Percentiles rank a stretch among this genome's conserved stretches.
Evolutionary conservation across 2,113 vertebrate species (phyloP).

Genomic region (Saguinus midas): DNA sequence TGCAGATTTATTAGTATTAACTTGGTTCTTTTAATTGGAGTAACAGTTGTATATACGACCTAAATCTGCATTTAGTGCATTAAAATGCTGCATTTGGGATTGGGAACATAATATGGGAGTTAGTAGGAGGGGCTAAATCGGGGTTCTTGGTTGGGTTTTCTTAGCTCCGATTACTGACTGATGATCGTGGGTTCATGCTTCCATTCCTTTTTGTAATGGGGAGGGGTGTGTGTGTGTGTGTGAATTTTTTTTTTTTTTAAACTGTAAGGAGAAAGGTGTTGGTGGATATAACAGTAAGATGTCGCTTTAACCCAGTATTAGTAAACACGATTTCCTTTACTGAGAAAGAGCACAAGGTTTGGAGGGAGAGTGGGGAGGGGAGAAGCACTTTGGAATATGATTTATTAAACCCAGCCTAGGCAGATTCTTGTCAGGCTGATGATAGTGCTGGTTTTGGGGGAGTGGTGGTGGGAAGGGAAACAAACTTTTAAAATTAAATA

Average conservation of each 20-base stretch:
- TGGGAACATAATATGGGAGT: neutral
- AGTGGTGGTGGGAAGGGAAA: slow-evolving; percentile 54
- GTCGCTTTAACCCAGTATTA: neutral
- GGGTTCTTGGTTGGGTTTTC: slow-evolving; percentile 33
- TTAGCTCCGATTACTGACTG: neutral
- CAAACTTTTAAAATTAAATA: slow-evolving; percentile 3
- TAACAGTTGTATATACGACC: neutral
- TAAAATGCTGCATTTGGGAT: slow-evolving; percentile 42
- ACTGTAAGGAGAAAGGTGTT: neutral
- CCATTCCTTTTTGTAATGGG: slow-evolving; percentile 35
- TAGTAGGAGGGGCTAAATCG: slow-evolving; percentile 27
- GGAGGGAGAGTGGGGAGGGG: neutral
- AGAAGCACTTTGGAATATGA: neutral
- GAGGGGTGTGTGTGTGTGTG: neutral
- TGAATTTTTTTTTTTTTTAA: neutral
- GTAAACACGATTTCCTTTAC: slow-evolving; percentile 14
- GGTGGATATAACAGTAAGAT: slow-evolving; percentile 40
- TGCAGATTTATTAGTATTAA: slow-evolving; percentile 29
- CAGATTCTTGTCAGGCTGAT: slow-evolving; percentile 35
- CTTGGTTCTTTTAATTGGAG: neutral
- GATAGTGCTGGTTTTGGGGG: slow-evolving; percentile 53
- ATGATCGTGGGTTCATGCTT: slow-evolving; percentile 32
- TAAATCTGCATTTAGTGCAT: slow-evolving; percentile 39
- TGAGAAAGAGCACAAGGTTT: neutral
- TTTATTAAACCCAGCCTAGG: slow-evolving; percentile 12